phyloP scores from a whole-genome alignment of 2,888 invertebrate genomes.

The Argyra leucocephala region DNA sequence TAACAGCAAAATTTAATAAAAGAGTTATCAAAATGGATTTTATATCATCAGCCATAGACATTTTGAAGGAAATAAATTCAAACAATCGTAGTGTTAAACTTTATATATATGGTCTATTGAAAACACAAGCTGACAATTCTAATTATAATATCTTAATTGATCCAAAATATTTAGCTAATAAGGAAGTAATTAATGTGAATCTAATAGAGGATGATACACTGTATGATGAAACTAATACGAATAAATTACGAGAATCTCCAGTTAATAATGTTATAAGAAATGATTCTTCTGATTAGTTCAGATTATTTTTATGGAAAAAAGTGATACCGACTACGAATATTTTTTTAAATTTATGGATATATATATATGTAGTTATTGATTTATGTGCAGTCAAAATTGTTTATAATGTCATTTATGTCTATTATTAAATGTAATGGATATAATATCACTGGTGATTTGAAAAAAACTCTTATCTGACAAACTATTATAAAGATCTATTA shows the following conservation, averaged over 20 bases:
- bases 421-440: too few relatives aligned
- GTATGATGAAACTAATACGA: neutral
- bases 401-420: too few relatives aligned
- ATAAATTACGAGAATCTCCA: neutral
- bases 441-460: too few relatives aligned
- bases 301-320: too few relatives aligned
- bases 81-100: neutral
- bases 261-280: neutral
- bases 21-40: constrained; percentile 1
- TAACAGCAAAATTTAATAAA: neutral
- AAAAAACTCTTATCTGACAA: too few relatives aligned
- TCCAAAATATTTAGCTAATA: neutral
- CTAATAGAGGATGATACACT: neutral
- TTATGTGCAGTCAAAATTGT: too few relatives aligned
- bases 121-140: neutral
- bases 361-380: too few relatives aligned
- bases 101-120: neutral
- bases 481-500: too few relatives aligned
- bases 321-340: too few relatives aligned
- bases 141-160: neutral
- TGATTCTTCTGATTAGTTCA: too few relatives aligned
- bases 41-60: neutral
- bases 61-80: neutral
- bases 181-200: neutral
- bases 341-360: too few relatives aligned